A percentile compares a stretch with the other conserved stretches of the same genome.
Conservation (phyloP, 1,140 invertebrate species). For the Nephila pilipes region DNA sequence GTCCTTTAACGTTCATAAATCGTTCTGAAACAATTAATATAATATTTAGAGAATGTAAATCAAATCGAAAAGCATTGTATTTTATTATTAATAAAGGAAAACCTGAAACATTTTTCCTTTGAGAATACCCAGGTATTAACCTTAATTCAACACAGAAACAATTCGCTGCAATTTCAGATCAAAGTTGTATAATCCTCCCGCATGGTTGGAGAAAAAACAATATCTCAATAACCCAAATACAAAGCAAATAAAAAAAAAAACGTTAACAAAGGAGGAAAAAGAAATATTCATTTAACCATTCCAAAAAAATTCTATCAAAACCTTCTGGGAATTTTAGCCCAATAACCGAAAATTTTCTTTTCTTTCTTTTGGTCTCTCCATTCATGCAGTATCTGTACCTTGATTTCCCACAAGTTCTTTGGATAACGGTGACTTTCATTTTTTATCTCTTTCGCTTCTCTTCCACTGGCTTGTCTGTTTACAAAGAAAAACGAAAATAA, state of each 20-base stretch:
- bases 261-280: not conserved
- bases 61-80: no score
- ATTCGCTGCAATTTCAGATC: no score
- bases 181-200: no score
- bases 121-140: no score
- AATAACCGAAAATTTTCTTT: not conserved
- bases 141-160: no score
- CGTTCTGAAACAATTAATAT: no score
- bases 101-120: no score
- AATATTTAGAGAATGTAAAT: no score
- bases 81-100: no score
- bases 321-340: not conserved
- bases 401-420: conserved; percentile 9
- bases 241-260: not conserved
- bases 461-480: not conserved
- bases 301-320: not conserved
- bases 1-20: no score
- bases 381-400: not conserved
- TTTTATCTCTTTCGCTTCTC: not conserved
- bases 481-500: conserved; percentile 46
- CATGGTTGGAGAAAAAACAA: not conserved
- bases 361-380: not conserved
- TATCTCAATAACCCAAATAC: not conserved
- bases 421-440: not conserved
- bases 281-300: conserved; percentile 12